phyloP scores from a whole-genome alignment of 2,797 vertebrate genomes.

The Aldrovandia affinis region DNA sequence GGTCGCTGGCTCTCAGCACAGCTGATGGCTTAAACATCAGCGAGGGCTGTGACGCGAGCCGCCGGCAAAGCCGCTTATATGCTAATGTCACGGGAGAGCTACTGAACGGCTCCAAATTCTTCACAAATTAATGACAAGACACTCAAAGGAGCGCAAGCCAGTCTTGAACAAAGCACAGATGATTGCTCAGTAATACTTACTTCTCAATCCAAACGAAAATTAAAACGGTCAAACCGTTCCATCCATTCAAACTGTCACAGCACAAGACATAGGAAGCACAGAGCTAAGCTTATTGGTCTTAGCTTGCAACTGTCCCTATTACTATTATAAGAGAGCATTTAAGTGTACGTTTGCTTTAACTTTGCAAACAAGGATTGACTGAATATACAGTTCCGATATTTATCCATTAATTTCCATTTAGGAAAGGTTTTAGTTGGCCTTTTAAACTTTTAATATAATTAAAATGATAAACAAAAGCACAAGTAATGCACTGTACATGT shows the following conservation, averaged over 20 bases:
- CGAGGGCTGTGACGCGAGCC: neutral
- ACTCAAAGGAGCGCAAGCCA: neutral
- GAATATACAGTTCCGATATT: too few species aligned
- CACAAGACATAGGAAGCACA: neutral
- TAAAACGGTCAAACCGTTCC: neutral
- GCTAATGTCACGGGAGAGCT: neutral
- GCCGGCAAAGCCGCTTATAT: neutral
- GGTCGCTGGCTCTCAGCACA: neutral
- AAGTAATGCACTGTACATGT: neutral
- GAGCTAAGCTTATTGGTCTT: neutral
- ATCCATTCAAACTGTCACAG: neutral
- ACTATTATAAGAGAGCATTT: too few species aligned
- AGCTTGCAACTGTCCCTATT: neutral
- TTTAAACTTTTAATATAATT: neutral
- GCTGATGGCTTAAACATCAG: slow-evolving; percentile 8
- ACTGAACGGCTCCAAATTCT: neutral
- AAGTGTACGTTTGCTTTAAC: too few species aligned
- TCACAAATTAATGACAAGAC: neutral
- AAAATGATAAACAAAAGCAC: neutral
- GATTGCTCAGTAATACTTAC: neutral
- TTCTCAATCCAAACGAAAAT: neutral
- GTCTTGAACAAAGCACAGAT: neutral
- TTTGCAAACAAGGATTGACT: too few species aligned
- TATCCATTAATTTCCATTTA: too few species aligned
- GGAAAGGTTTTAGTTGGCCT: neutral